Evolutionary conservation across 2,797 vertebrate genomes (phyloP).

Genomic region (Syndactyla subalaris): DNA sequence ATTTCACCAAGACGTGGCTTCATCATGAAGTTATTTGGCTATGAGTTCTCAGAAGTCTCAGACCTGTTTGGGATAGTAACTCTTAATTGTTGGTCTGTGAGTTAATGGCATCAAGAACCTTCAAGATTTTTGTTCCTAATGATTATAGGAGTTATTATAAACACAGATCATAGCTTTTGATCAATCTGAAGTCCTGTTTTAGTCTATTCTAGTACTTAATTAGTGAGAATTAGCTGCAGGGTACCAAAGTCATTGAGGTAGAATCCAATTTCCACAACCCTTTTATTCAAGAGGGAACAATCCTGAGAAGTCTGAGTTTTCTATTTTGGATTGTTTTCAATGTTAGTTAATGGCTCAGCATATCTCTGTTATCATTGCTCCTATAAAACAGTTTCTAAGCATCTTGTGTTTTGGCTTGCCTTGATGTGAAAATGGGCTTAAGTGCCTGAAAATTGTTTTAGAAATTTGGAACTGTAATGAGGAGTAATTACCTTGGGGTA

Average conservation of each 20-base stretch:
- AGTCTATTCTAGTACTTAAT: slow-evolving; percentile 43
- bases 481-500: slow-evolving; percentile 6
- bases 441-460: slow-evolving; percentile 34
- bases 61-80: background rate
- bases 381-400: slow-evolving; percentile 20
- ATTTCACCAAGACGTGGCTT: background rate
- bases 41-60: background rate
- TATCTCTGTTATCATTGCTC: background rate
- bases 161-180: slow-evolving; percentile 27
- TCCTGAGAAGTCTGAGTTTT: background rate
- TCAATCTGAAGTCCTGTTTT: slow-evolving; percentile 14
- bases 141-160: slow-evolving; percentile 11
- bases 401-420: slow-evolving; percentile 38
- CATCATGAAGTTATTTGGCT: background rate
- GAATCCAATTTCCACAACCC: slow-evolving; percentile 23
- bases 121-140: slow-evolving; percentile 14
- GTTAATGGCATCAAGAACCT: background rate
- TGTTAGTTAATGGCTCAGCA: background rate
- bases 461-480: slow-evolving; percentile 7
- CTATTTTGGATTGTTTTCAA: background rate
- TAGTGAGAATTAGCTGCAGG: slow-evolving; percentile 34
- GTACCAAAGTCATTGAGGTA: slow-evolving; percentile 7
- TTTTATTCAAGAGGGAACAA: slow-evolving; percentile 1
- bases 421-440: slow-evolving; percentile 23
- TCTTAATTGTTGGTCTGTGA: slow-evolving; percentile 8